Base-by-base conservation (phyloP, 2,797 vertebrate species). In the Pelobates cultripes region DNA sequence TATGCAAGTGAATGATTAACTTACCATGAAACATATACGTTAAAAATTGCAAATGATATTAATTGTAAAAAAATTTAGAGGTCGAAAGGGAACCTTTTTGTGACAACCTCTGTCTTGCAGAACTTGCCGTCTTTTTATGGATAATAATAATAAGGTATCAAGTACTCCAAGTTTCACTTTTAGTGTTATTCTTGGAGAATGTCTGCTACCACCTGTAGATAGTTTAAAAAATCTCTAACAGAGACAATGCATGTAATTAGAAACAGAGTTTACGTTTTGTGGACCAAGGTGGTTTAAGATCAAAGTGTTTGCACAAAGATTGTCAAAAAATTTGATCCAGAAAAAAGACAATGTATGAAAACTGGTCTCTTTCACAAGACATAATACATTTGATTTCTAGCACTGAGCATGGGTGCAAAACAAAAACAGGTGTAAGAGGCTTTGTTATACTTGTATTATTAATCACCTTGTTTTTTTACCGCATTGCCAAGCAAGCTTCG, bases 221-320 rank as follows among this genome's bases (percentile, higher is more conserved):
- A 51, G 78, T 0, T 60, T 45, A 2, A 61, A 81, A 86, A 85
- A 89, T 87, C 85, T 87, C 79, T 3, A 86, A 81, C 89, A 87
- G 90, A 43, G 44, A 15, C 43, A 68, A 85, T n/a, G 57, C 15
- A 28, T 84, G 45, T 87, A 88, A 90, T 89, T 83, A 89, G 87
- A 90, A 89, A 81, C 86, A 87, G 86, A 41, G 89, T 78, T 84
- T 17, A 75, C 70, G 57, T 75, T 84, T 85, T 84, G 85, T 83
- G 80, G 77, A 87, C 70, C 79, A 75, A 75, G 79, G 79, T 81
- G 73, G 47, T 81, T 53, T 55, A 76, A 81, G 80, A 81, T 81
- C 80, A 81, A 81, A 81, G 80, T 43, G 68, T 63, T 45, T 64
- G 9, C 6, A 15, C 71, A 17, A 55, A 64, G 73, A 76, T 55